These are phyloP conservation scores for Drosophila testacea DNA, from an alignment of 2,888 invertebrate species.

Conservation along the genomic window DNA sequence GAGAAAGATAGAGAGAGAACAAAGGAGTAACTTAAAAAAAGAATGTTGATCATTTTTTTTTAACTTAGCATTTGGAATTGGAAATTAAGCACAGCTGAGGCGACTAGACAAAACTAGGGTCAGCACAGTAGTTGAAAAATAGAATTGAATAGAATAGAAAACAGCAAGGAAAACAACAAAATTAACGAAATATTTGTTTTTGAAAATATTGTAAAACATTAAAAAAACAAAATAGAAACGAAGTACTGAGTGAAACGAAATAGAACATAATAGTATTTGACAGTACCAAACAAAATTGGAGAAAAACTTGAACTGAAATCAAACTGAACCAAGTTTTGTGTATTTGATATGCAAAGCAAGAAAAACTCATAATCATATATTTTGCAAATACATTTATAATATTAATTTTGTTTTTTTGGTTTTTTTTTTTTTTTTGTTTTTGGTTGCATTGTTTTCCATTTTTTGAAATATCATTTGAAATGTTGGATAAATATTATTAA, in stretches of 20 bases:
- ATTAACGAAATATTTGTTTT: too few relatives aligned
- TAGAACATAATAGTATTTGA: background rate
- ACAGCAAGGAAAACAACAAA: background rate
- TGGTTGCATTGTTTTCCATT: slow-evolving; percentile 56
- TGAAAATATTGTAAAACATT: background rate
- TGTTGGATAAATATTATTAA: slow-evolving; percentile 79
- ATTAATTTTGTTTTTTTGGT: slow-evolving; percentile 70
- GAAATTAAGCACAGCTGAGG: slow-evolving; percentile 21
- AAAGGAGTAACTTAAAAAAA: background rate
- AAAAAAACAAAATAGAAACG: background rate
- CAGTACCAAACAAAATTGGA: slow-evolving; percentile 17
- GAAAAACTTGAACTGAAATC: slow-evolving; percentile 37
- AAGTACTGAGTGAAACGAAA: slow-evolving; percentile 8
- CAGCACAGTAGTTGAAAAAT: slow-evolving; percentile 13
- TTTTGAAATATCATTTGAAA: slow-evolving; percentile 76
- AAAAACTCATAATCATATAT: slow-evolving; percentile 83
- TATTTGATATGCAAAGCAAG: slow-evolving; percentile 68
- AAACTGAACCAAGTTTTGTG: slow-evolving; percentile 62
- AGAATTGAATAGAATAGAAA: background rate
- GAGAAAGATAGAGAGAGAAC: slow-evolving; percentile 2
- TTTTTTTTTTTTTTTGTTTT: slow-evolving; percentile 38
- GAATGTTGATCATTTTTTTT: background rate
- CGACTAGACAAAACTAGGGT: slow-evolving; percentile 44
- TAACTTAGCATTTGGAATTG: background rate
- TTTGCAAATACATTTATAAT: slow-evolving; percentile 84